Percentiles rank a stretch among this genome's conserved stretches.
phyloP scores from a whole-genome alignment of 2,113 vertebrate species.

The Scytalopus superciliaris region DNA sequence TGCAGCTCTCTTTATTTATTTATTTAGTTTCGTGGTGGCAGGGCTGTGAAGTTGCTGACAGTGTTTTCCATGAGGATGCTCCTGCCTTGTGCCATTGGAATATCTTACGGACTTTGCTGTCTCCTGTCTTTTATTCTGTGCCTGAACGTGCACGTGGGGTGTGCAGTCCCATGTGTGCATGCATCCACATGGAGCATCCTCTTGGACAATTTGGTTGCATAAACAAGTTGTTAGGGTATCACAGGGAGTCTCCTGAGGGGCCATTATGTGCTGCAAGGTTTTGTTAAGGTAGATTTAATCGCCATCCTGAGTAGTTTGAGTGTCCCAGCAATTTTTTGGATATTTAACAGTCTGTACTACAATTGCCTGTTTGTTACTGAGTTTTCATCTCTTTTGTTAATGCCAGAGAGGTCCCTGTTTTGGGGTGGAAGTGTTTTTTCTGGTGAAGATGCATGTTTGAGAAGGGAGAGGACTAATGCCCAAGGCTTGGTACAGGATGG shows the following conservation, averaged over 20 bases:
- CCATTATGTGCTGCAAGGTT: neutral
- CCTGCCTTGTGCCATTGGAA: neutral
- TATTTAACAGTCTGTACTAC: neutral
- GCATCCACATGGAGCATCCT: neutral
- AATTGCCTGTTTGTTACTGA: neutral
- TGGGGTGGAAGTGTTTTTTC: neutral
- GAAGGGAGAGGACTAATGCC: neutral
- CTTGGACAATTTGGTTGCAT: neutral
- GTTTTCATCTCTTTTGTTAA: neutral
- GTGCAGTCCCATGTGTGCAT: accelerated
- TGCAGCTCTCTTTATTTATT: neutral
- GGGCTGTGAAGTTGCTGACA: neutral
- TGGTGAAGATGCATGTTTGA: neutral
- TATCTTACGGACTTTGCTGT: neutral
- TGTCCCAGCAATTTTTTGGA: neutral
- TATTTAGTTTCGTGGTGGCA: neutral
- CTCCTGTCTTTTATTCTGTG: neutral
- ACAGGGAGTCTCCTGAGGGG: neutral
- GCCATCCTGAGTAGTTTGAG: neutral
- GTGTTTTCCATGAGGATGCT: neutral
- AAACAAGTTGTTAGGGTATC: neutral
- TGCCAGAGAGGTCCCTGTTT: neutral
- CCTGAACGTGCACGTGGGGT: neutral
- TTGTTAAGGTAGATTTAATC: neutral
- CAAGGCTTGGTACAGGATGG: neutral